Evolutionary conservation across 2,888 invertebrate species (phyloP), one percentile per base, ranked within the genome.

Genomic region (Cepaea hortensis): DNA sequence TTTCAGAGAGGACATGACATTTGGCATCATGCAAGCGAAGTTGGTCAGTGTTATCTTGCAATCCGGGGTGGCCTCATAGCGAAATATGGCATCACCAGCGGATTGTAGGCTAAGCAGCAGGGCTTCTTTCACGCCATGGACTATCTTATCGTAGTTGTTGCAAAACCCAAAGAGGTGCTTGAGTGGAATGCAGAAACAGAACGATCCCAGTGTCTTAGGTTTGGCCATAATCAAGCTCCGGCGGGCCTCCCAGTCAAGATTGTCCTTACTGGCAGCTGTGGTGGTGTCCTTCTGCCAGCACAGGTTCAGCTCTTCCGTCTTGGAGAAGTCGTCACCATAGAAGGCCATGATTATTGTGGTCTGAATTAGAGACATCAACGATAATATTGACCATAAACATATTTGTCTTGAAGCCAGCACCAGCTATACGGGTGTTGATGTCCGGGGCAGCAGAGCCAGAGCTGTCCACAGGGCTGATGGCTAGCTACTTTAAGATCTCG

Each of bases 201-300:
- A 80, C 20, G 80, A 61, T 46, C 80, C 80, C 4, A 3, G 15
- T 15, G 80, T 61, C 3, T 80, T n/a, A n/a, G n/a, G n/a, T n/a
- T n/a, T n/a, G n/a, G n/a, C n/a, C n/a, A n/a, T n/a, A n/a, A n/a
- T n/a, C 62, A n/a, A 62, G 62, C 9, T n/a, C 3, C 75, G 50
- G 18, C 50, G 75, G 11, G 50, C 75, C 75, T 76, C 75, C 75
- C 75, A 76, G 6, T 6, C 73, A 73, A 73, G 6, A 73, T 73
- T 73, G 35, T 4, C 35, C 7, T 6, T 6, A 11, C 6, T 35
- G 3, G 73, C 75, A 11, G 46, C 50, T 48, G 50, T 50, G 5
- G 75, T 15, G 48, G 75, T 76, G 50, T 76, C 75, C 18, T 76
- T 76, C 18, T 48, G 75, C 75, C 75, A 76, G 50, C 75, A 76